Evolutionary conservation across 2,113 vertebrate genomes (phyloP), one percentile per base, ranked within the genome.

Genomic region (Anseranas semipalmata): DNA sequence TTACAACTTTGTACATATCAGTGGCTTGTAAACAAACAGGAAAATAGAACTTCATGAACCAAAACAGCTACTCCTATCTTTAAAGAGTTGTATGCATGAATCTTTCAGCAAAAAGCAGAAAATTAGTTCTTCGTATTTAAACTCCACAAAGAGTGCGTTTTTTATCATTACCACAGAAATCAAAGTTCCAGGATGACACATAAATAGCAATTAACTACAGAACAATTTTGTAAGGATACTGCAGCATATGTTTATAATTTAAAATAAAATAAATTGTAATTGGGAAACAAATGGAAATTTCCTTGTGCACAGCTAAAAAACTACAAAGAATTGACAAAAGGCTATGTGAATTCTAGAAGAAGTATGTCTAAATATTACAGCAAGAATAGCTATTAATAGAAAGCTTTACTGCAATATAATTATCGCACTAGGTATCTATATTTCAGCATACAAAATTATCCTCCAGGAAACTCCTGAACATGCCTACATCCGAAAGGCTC

Each of bases 361-460:
- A 73, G 39, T 32, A 41, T 2, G 2, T 53, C 52, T 71, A 78
- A 93, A 91, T 63, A 87, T 56, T 72, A 88, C 43, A 90, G 60
- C 48, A 92, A 80, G n/a, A 86, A 92, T 22, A 78, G 33, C 60
- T 94, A 90, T 86, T 86, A 83, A 91, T 12, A 89, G 65, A 86
- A 84, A 27, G 60, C 18, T 84, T 88, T 71, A 81, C 24, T 60
- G 83, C 71, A 46, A 79, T 80, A 84, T 30, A 95, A 91, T 85
- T 85, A 88, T 67, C 50, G 53, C 37, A 90, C 59, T 53, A 71
- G 41, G 66, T 92, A 74, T 71, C 73, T 72, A 2, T 48, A 66
- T 81, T 92, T 90, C 71, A 90, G 75, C 65, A 80, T 55, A 88
- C 32, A 93, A 71, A 85, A 90, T 91, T 73, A 93, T 88, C 46